A percentile compares a stretch with the other conserved stretches of the same genome.
Conservation (phyloP, 2,797 vertebrate species). For the Liasis olivaceus region DNA sequence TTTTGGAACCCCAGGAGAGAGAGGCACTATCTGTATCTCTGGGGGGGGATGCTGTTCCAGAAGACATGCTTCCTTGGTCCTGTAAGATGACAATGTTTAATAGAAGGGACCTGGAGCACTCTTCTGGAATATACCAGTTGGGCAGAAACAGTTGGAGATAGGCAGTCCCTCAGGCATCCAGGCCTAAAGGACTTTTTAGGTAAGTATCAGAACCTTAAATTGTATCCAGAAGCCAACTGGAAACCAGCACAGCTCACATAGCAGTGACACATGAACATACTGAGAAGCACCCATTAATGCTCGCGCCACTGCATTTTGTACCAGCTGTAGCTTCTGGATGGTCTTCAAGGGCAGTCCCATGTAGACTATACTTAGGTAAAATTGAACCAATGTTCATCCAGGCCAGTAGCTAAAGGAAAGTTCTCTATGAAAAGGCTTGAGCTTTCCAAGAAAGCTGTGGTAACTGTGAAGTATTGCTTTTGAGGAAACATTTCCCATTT, state of each 20-base stretch:
- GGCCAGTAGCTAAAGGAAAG: background rate
- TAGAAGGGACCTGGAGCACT: background rate
- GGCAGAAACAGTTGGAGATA: background rate
- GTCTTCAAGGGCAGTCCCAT: background rate
- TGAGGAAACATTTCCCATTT: background rate
- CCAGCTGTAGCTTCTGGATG: background rate
- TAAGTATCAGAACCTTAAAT: background rate
- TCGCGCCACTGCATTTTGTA: no score
- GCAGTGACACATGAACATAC: background rate
- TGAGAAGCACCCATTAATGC: background rate
- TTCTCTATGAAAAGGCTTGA: background rate
- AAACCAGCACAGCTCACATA: background rate
- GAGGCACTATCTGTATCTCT: background rate
- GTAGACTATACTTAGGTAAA: background rate
- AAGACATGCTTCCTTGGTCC: background rate
- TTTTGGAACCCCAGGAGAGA: background rate
- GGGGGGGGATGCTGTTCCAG: background rate
- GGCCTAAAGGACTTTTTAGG: background rate
- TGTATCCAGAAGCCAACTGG: background rate
- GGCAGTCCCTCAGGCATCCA: background rate
- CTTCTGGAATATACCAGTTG: background rate
- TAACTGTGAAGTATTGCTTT: background rate
- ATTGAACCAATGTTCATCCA: background rate
- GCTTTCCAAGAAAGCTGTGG: background rate
- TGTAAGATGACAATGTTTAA: background rate